Evolutionary conservation across 1,140 invertebrate species (phyloP).

Genomic region (Limonius californicus): DNA sequence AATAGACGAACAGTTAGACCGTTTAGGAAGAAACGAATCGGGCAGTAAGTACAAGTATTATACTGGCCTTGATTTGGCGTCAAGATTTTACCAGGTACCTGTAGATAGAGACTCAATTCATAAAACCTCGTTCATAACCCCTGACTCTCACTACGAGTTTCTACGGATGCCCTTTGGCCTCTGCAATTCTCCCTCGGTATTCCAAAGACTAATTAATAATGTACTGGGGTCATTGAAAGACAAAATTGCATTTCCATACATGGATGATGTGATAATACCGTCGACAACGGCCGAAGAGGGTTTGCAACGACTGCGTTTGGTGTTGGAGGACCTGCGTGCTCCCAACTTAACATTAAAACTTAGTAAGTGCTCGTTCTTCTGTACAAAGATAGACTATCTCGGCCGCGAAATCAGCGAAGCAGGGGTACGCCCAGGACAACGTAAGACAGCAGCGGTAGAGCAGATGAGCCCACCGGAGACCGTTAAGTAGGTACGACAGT

Average conservation of each 20-base stretch:
- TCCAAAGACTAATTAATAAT: too few species aligned
- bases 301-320: slow-evolving; percentile 22
- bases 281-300: slow-evolving; percentile 25
- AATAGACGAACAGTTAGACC: slow-evolving; percentile 47
- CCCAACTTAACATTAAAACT: background rate
- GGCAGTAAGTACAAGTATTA: slow-evolving; percentile 19
- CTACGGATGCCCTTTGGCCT: slow-evolving; percentile 38
- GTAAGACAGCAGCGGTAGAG: slow-evolving; percentile 32
- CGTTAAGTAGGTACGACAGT: slow-evolving; percentile 34
- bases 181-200: slow-evolving; percentile 43
- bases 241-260: too few species aligned
- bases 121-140: slow-evolving; percentile 38
- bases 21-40: slow-evolving; percentile 22
- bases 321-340: slow-evolving; percentile 22
- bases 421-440: background rate
- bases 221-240: slow-evolving; percentile 26
- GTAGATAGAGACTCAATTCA: slow-evolving; percentile 27
- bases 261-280: too few species aligned
- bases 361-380: background rate
- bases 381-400: background rate
- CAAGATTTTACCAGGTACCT: slow-evolving; percentile 32
- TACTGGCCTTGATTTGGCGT: slow-evolving; percentile 24
- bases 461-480: slow-evolving; percentile 34
- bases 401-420: background rate
- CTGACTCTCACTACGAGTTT: slow-evolving; percentile 36